Conservation (phyloP, 2,888 invertebrate species). For the Lasius platythorax region DNA sequence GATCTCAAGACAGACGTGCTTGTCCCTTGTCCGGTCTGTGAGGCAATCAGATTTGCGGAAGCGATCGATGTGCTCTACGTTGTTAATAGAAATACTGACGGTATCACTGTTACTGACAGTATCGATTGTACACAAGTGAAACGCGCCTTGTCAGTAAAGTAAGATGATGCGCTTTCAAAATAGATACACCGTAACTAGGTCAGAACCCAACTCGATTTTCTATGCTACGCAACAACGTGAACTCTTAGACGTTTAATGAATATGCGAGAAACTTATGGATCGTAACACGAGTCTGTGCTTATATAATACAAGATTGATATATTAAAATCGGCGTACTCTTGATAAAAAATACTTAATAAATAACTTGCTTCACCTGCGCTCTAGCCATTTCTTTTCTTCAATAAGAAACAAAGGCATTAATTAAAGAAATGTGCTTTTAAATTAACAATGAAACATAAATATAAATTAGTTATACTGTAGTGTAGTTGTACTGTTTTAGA, state of each 20-base stretch:
- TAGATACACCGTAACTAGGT: conserved; percentile 12
- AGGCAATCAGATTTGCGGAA: conserved; percentile 12
- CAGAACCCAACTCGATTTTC: conserved; percentile 17
- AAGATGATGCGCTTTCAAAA: conserved; percentile 27
- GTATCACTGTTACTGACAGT: conserved; percentile 28
- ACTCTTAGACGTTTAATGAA: conserved; percentile 34
- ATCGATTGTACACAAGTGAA: conserved; percentile 14
- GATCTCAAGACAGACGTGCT: conserved; percentile 32
- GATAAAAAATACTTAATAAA: background rate
- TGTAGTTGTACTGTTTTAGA: background rate
- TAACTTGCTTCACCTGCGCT: background rate
- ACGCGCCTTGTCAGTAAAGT: conserved; percentile 13
- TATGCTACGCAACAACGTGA: conserved; percentile 1
- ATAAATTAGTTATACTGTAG: background rate
- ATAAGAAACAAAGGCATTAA: background rate
- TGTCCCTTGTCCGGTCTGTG: conserved; percentile 6
- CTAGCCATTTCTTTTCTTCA: background rate
- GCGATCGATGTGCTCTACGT: background rate
- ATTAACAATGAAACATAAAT: background rate
- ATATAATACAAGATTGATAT: background rate
- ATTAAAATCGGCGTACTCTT: background rate
- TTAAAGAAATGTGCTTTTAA: background rate
- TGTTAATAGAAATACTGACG: conserved; percentile 25
- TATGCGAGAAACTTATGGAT: background rate
- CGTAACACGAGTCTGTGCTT: background rate